phyloP scores from a whole-genome alignment of 2,113 vertebrate genomes.

The Eudyptes chrysolophus region DNA sequence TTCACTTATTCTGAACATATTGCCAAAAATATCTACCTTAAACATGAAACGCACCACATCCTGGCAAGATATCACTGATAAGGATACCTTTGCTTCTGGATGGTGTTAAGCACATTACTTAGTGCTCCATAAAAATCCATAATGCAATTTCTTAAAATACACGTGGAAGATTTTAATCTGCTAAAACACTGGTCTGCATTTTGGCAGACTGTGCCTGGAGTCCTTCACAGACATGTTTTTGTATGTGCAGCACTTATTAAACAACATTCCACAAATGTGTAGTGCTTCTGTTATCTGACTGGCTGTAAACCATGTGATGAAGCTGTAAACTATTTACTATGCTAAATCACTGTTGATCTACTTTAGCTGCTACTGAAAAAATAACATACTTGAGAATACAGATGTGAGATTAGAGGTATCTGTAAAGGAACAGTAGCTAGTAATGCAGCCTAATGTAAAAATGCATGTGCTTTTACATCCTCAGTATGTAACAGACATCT shows the following conservation, averaged over 20 bases:
- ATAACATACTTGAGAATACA: not conserved
- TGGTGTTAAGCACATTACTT: not conserved
- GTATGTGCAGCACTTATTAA: not conserved
- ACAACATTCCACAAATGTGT: not conserved
- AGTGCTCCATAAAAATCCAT: not conserved
- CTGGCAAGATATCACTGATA: not conserved
- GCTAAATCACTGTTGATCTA: not conserved
- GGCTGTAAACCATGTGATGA: not conserved
- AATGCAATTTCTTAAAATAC: not conserved
- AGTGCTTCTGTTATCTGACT: not conserved
- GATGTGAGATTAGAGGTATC: not conserved
- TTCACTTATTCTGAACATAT: not conserved
- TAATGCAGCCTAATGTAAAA: not conserved
- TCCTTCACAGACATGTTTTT: not conserved
- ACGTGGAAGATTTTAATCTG: not conserved
- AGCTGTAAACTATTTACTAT: not conserved
- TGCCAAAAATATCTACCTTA: not conserved
- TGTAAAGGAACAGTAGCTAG: not conserved
- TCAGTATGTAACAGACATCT: not conserved
- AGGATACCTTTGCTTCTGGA: not conserved
- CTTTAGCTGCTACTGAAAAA: not conserved
- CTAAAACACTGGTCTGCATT: not conserved
- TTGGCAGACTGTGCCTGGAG: not conserved
- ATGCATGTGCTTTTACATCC: not conserved
- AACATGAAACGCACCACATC: not conserved